phyloP scores from a whole-genome alignment of 2,888 invertebrate genomes.

The Xestia sexstrigata region DNA sequence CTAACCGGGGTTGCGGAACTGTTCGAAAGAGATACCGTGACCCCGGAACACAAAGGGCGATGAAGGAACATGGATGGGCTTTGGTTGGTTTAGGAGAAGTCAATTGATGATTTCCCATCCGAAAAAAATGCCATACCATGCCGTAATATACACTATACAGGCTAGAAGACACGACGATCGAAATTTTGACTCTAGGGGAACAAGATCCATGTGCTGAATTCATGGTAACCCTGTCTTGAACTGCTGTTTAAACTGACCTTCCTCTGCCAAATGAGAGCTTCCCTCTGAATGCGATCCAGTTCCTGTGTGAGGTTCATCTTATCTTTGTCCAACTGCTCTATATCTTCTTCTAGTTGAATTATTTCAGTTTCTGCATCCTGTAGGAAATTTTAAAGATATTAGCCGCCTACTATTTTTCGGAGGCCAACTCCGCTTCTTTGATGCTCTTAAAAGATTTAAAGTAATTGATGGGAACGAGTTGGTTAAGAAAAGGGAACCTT shows the following conservation, averaged over 20 bases:
- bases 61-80: too few species aligned
- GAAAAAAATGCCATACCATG: too few species aligned
- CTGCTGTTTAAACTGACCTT: slow-evolving; percentile 87
- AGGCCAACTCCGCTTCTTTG: neutral
- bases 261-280: slow-evolving; percentile 95
- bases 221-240: neutral
- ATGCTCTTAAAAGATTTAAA: neutral
- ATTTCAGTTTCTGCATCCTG: slow-evolving; percentile 93
- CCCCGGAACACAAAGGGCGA: too few species aligned
- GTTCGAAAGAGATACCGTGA: too few species aligned
- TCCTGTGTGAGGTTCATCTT: slow-evolving; percentile 92
- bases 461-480: neutral
- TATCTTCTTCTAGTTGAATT: slow-evolving; percentile 92
- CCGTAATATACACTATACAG: neutral
- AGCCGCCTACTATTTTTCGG: neutral
- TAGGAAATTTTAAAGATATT: neutral
- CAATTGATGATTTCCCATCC: too few species aligned
- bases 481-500: neutral
- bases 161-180: neutral
- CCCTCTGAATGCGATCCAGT: slow-evolving; percentile 91
- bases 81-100: too few species aligned
- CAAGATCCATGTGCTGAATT: neutral
- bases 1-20: too few species aligned
- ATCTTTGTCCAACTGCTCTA: slow-evolving; percentile 92
- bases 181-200: neutral